Evolutionary conservation across 2,113 vertebrate genomes (phyloP).

Genomic region (Peromyscus californicus): DNA sequence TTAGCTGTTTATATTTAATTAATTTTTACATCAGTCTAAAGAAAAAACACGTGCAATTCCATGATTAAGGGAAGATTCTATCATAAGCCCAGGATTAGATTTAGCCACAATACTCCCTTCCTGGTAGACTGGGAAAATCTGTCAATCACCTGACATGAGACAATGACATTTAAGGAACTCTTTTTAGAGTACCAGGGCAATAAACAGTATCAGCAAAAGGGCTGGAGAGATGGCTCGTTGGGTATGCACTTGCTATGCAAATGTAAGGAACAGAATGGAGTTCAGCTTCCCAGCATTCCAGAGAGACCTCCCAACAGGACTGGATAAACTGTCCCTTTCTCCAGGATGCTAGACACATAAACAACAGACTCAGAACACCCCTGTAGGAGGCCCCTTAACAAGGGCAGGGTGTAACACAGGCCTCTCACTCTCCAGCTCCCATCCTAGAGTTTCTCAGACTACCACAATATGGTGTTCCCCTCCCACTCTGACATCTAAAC

Average conservation of each 20-base stretch:
- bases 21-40: conserved; percentile 13
- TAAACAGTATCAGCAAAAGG: conserved; percentile 18
- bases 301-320: neutral
- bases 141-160: neutral
- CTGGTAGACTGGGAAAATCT: neutral
- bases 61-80: neutral
- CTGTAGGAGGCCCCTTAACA: neutral
- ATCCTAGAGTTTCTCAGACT: neutral
- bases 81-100: neutral
- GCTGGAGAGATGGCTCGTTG: neutral
- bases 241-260: neutral
- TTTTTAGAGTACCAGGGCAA: neutral
- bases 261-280: neutral
- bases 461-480: neutral
- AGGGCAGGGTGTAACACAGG: neutral
- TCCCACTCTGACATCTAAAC: neutral
- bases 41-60: neutral
- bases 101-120: neutral
- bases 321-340: neutral
- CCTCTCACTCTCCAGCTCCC: neutral
- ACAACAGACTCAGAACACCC: neutral
- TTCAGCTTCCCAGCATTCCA: neutral
- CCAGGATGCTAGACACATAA: neutral
- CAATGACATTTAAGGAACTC: neutral
- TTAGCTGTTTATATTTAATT: conserved; percentile 12